phyloP scores from a whole-genome alignment of 2,113 vertebrate species.

The Sphyrna mokarran region DNA sequence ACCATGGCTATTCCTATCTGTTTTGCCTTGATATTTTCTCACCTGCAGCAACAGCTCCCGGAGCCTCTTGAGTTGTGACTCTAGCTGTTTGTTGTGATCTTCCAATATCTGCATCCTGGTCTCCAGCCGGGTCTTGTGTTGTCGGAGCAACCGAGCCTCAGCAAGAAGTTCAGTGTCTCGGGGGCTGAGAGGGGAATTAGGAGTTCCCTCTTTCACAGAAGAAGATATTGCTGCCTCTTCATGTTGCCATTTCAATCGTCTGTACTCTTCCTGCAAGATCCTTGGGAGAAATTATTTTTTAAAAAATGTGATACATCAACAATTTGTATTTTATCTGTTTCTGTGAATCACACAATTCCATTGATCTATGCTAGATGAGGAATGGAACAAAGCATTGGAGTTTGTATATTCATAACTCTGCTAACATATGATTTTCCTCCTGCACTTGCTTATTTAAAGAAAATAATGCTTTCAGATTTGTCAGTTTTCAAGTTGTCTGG shows the following conservation, averaged over 20 bases:
- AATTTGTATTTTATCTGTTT: not conserved
- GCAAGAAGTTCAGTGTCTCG: slow-evolving; percentile 83
- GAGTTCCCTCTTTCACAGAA: slow-evolving; percentile 65
- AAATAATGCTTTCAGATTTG: not conserved
- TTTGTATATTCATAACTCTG: not conserved
- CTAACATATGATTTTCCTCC: not conserved
- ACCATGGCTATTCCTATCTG: not conserved
- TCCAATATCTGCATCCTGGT: slow-evolving; percentile 98
- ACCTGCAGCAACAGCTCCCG: slow-evolving; percentile 92
- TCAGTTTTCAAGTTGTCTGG: not conserved
- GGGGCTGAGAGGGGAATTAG: slow-evolving; percentile 53
- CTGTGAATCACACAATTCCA: not conserved
- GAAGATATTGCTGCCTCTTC: slow-evolving; percentile 79
- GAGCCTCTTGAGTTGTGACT: slow-evolving; percentile 84
- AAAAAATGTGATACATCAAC: not conserved
- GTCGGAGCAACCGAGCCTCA: slow-evolving; percentile 84
- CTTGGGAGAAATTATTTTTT: slow-evolving; percentile 50
- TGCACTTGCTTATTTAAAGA: not conserved
- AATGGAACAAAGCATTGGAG: not conserved
- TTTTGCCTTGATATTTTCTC: not conserved
- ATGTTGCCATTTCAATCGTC: slow-evolving; percentile 90
- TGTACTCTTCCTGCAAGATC: slow-evolving; percentile 89
- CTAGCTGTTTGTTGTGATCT: slow-evolving; percentile 95
- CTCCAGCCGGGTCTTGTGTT: slow-evolving; percentile 95
- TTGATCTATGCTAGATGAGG: not conserved